Base-by-base conservation (phyloP, 2,113 vertebrate species). In the Pseudopipra pipra region DNA sequence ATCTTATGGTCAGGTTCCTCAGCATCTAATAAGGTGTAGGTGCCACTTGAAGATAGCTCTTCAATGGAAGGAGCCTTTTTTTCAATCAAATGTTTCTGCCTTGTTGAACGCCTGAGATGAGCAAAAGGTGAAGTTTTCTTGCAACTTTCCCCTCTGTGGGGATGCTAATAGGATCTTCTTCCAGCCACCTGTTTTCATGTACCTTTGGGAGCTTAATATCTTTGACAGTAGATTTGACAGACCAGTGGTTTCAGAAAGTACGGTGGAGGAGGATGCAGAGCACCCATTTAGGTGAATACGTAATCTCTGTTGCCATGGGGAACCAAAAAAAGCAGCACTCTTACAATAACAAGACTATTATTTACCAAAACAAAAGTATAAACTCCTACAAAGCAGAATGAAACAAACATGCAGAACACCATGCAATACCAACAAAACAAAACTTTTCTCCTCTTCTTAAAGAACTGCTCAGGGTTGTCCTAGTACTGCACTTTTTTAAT, bases 151-250 rank as follows among this genome's bases (percentile, higher is more conserved):
- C 17, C 44, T 85, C 54, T 54, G 33, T 3, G 7, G 41, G 66
- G 66, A 61, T 90, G 58, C 56, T 93, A 65, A 93, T 71, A 82
- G 49, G 44, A 79, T 85, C 67, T 79, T 94, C 54, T 93, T 62
- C 14, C 33, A 79, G 62, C 28, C 62, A 82, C 85, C 54, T 76
- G 67, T 93, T 93, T 73, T 44, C 44, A n/a, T 27, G 21, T 25
- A 44, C 90, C 52, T 82, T 62, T 4, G 4, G 31, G 62, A 93
- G 54, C 37, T 79, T 87, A 85, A 24, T 65, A 47, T 68, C 62
- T 95, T 27, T 79, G 54, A 87, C 49, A 91, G 71, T 28, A 28
- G 39, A 76, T 93, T 89, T 91, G 92, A 79, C 62, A 68, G n/a
- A 58, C 37, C 49, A 49, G 44, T 73, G 71, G 13, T 82, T 97